Evolutionary conservation across 2,888 invertebrate genomes (phyloP), one percentile per base, ranked within the genome.

Genomic region (Cephus nigrinus): DNA sequence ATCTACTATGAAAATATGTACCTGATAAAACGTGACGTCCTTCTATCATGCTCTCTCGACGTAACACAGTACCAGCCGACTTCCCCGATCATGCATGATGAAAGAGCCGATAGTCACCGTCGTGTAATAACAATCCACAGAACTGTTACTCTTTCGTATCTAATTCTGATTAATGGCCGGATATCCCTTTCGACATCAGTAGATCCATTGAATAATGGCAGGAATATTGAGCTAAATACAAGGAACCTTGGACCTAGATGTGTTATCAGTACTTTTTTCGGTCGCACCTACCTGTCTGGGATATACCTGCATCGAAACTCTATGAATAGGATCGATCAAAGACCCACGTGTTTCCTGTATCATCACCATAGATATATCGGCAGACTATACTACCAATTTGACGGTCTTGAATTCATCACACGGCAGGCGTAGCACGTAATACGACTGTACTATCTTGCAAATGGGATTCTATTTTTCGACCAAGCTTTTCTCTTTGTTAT

Each of bases 141-240:
- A 23, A 71, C 71, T 31, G 15, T 33, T 31, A 71, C 78, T 75
- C 78, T 78, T 75, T 73, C 33, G 68, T 68, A 75, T 33, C 72
- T 73, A 78, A 78, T 78, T 72, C 75, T 78, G 78, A 78, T 78
- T 78, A 72, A 78, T 78, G 72, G 73, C 73, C 30, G 32, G 78
- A 78, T 78, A 78, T 75, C 31, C 40, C 12, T 34, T 74, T 69
- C 75, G 68, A 23, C 23, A 55, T 55, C 55, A 9, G 23, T 23
- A 55, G 23, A 23, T 9, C 40, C 23, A 55, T 23, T 55, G 55
- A 55, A 55, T 9, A 9, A 55, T 23, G 55, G 2, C 23, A 55
- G 55, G 9, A 23, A 55, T 9, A 55, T 55, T 55, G 11, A 9
- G 2, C 5, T 55, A 55, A 55, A 55, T 55, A 55, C 55, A 23